Conservation (phyloP, 2,888 invertebrate genomes). For the Frankliniella fusca region DNA sequence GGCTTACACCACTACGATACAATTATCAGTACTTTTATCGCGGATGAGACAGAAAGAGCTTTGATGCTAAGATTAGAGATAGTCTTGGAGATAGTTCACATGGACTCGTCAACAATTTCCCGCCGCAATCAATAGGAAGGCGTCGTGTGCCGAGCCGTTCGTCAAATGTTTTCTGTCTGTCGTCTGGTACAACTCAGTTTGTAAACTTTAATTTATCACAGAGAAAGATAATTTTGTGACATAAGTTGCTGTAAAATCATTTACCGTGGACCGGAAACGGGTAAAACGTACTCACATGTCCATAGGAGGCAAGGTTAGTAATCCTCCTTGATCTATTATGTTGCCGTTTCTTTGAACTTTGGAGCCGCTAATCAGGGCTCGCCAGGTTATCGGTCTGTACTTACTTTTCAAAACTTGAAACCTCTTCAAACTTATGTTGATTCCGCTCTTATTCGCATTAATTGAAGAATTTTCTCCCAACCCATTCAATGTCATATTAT, state of each 20-base stretch:
- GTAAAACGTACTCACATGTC: conserved; percentile 24
- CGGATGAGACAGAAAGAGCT: no score
- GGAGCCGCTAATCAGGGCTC: no score
- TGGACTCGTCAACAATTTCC: no score
- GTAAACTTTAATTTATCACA: background rate
- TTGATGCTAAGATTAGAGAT: no score
- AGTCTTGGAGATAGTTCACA: no score
- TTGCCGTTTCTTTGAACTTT: no score
- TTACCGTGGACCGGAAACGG: conserved; percentile 17
- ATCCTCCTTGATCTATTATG: background rate
- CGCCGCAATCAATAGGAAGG: background rate
- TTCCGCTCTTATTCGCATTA: no score
- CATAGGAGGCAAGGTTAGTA: conserved; percentile 18
- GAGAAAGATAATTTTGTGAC: background rate
- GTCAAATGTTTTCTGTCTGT: conserved; percentile 10
- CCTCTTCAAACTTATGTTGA: no score
- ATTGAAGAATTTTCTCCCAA: no score
- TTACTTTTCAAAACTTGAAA: no score
- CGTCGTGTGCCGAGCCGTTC: background rate
- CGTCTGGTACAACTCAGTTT: conserved; percentile 3
- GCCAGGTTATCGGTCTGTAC: no score
- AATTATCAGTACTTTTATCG: background rate
- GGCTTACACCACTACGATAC: background rate
- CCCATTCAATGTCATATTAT: no score
- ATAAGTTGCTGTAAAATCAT: background rate